A percentile compares a stretch with the other conserved stretches of the same genome.
Evolutionary conservation across 2,113 vertebrate genomes (phyloP).

Genomic region (Austrofundulus limnaeus): DNA sequence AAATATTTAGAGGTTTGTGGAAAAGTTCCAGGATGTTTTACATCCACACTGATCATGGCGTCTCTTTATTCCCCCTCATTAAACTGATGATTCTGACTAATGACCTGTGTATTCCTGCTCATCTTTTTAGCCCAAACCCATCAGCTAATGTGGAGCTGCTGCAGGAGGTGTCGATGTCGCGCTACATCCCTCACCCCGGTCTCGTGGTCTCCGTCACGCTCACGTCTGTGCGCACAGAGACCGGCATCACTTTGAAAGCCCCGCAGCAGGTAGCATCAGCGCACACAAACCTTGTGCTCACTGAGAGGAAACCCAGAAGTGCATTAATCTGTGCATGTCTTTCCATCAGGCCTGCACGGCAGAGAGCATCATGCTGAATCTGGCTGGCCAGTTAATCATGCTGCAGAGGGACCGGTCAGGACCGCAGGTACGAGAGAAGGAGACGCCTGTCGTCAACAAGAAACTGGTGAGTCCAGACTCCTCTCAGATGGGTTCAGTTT

Average conservation of each 20-base stretch:
- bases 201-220: slow-evolving; percentile 96
- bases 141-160: slow-evolving; percentile 89
- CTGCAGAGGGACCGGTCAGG: slow-evolving; percentile 96
- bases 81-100: no score
- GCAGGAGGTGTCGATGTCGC: slow-evolving; percentile 98
- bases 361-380: slow-evolving; percentile 98
- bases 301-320: not conserved
- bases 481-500: not conserved
- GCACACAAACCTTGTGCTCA: not conserved
- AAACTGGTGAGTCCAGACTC: slow-evolving; percentile 87
- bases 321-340: not conserved
- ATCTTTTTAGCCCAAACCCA: slow-evolving; percentile 80
- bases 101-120: not conserved
- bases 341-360: slow-evolving; percentile 88
- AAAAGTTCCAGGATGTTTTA: no score
- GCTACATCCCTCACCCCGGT: slow-evolving; percentile 96
- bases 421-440: slow-evolving; percentile 95
- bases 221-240: slow-evolving; percentile 96
- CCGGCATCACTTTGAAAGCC: slow-evolving; percentile 94
- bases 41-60: no score
- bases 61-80: no score
- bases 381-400: slow-evolving; percentile 98
- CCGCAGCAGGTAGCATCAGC: slow-evolving; percentile 89
- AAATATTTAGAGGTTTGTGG: no score
- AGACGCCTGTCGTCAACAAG: slow-evolving; percentile 85